Evolutionary conservation across 1,140 invertebrate species (phyloP).

Genomic region (Tyrophagus putrescentiae): DNA sequence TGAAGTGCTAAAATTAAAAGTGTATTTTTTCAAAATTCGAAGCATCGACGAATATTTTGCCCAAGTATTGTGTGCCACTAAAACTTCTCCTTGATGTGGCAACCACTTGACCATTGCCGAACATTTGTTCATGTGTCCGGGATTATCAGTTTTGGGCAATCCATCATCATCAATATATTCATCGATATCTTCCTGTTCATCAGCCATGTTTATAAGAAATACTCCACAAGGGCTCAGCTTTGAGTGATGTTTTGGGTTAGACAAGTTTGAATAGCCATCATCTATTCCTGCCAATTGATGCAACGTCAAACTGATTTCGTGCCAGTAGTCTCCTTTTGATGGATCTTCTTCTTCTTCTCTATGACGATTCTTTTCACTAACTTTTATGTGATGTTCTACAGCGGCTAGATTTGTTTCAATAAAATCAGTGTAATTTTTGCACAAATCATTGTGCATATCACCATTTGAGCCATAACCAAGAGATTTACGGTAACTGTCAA

Average conservation of each 20-base stretch:
- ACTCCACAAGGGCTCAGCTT: not conserved
- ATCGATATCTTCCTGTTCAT: not conserved
- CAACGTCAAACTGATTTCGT: slow-evolving; percentile 46
- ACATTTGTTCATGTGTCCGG: slow-evolving; percentile 39
- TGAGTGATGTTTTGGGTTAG: too few species aligned
- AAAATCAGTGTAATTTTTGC: too few species aligned
- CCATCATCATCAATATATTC: slow-evolving; percentile 14
- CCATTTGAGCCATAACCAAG: too few species aligned
- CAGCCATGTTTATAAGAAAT: too few species aligned
- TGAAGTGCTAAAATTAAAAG: slow-evolving; percentile 29
- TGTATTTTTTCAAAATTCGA: slow-evolving; percentile 34
- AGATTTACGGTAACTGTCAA: too few species aligned
- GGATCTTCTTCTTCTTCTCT: too few species aligned
- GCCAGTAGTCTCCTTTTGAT: too few species aligned
- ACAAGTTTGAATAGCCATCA: too few species aligned
- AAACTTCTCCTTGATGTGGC: slow-evolving; percentile 20
- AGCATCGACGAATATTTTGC: slow-evolving; percentile 32
- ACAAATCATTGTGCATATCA: too few species aligned
- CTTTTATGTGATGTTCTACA: too few species aligned
- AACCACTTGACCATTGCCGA: slow-evolving; percentile 47
- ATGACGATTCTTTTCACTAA: slow-evolving; percentile 42
- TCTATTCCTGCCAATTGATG: slow-evolving; percentile 38
- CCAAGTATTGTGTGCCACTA: slow-evolving; percentile 29
- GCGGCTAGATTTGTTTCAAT: too few species aligned
- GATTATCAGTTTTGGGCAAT: slow-evolving; percentile 31